Base-by-base conservation (phyloP, 2,888 invertebrate genomes). In the Troilus luridus region DNA sequence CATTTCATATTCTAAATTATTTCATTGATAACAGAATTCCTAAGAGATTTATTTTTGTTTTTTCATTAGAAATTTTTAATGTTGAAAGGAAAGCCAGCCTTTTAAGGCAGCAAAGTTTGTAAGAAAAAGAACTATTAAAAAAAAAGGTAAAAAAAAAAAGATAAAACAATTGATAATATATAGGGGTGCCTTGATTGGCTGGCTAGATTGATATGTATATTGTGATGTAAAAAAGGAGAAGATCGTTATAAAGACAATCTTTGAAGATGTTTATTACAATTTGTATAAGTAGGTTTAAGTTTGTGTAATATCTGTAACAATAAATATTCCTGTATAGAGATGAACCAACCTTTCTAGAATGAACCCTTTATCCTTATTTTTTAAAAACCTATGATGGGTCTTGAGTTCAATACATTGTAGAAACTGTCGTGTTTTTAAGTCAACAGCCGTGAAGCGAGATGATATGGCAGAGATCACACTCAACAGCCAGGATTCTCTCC, bases 201-300 rank as follows among this genome's bases (percentile, higher is more conserved):
- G 85, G 85, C 85, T 85, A 56, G 56, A 85, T 64, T 64, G 64
- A n/a, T 64, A 77, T 54, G 19, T 41, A 41, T 81, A 54, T 56
- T 6, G 2, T 56, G 54, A 85, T 85, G 85, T 85, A 85, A 85
- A 85, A 81, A 85, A 85, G 21, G 85, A 85, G 85, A 41, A 56
- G 85, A 41, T 85, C 56, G 56, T 85, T 85, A 58, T 85, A 85
- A 85, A 89, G 89, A 89, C 89, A 89, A 89, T 89, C 89, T 89
- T 89, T 27, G 14, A 41, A 88, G 64, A 54, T 89, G 60, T 90
- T 90, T 90, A 77, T 90, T 90, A 90, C 90, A 24, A 72, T 90
- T 90, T 90, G 59, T 90, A 90, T 56, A 85, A 90, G 56, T 90
- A 90, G 77, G n/a, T 90, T 90, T 64, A 89, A n/a, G 72, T 90